phyloP scores from a whole-genome alignment of 1,140 invertebrate species.

The Delia radicum region DNA sequence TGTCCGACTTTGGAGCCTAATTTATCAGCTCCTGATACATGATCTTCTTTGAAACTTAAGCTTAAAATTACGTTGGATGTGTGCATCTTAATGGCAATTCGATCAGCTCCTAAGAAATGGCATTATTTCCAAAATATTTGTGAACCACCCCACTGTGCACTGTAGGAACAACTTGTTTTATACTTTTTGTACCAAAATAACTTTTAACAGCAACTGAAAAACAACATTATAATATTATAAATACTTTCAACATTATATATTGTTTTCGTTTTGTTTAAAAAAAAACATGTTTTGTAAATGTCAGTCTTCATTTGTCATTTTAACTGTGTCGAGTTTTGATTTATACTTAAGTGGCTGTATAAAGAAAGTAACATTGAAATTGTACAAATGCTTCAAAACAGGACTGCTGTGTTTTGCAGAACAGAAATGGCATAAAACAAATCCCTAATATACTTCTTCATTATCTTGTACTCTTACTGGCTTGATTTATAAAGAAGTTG shows the following conservation, averaged over 20 bases:
- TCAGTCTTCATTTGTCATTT: slow-evolving; percentile 53
- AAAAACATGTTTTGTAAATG: slow-evolving; percentile 48
- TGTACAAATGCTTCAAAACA: neutral
- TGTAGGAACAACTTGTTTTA: neutral
- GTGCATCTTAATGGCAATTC: too few relatives aligned
- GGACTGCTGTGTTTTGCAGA: neutral
- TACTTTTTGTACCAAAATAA: neutral
- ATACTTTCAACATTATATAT: neutral
- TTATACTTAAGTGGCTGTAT: slow-evolving; percentile 15
- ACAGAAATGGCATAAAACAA: neutral
- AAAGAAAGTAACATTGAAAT: neutral
- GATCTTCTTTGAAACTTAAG: too few relatives aligned
- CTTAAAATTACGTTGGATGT: too few relatives aligned
- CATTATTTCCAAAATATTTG: too few relatives aligned
- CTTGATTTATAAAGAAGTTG: neutral
- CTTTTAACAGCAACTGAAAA: neutral
- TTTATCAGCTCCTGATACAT: too few relatives aligned
- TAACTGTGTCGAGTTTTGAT: slow-evolving; percentile 24
- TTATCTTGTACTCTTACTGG: neutral
- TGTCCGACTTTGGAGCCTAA: too few relatives aligned
- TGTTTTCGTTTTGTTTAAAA: neutral
- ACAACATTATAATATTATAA: neutral
- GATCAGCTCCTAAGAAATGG: too few relatives aligned
- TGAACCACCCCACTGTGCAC: too few relatives aligned
- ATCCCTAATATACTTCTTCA: neutral